phyloP scores from a whole-genome alignment of 2,797 vertebrate genomes.

The Tauraco hartlaubi region DNA sequence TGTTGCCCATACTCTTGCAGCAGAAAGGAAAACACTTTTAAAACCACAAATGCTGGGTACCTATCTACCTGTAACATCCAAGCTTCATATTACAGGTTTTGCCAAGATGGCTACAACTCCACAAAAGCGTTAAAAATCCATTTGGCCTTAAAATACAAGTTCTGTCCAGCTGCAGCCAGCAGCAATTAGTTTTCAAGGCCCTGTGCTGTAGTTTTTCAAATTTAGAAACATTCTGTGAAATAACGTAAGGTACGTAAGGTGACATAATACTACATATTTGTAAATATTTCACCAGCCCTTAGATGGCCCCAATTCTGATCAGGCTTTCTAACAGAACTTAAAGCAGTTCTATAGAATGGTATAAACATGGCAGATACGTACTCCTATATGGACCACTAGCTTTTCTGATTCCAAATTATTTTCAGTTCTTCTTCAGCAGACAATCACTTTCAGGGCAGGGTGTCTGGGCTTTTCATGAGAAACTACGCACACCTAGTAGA shows the following conservation, averaged over 20 bases:
- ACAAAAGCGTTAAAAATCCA: not conserved
- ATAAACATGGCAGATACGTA: not conserved
- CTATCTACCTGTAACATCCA: not conserved
- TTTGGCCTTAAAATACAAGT: not conserved
- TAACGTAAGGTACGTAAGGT: not conserved
- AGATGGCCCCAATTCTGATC: not conserved
- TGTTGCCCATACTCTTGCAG: not conserved
- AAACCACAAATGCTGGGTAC: not conserved
- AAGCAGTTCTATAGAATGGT: not conserved
- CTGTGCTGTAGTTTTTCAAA: not conserved
- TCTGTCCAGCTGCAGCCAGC: not conserved
- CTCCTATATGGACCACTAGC: too few relatives aligned
- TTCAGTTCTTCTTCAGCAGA: not conserved
- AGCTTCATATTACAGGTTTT: not conserved
- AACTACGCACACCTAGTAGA: not conserved
- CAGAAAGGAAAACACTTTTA: not conserved
- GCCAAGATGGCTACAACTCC: not conserved
- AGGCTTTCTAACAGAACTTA: not conserved
- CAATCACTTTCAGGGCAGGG: not conserved
- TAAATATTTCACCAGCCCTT: not conserved
- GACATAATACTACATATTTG: too few relatives aligned
- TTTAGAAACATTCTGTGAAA: not conserved
- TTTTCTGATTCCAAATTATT: not conserved
- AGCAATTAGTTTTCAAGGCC: too few relatives aligned
- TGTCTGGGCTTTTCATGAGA: not conserved